Percentiles rank a stretch among this genome's conserved stretches.
These are phyloP conservation scores for Boleophthalmus pectinirostris DNA, from an alignment of 2,113 vertebrate genomes.

Conservation along the genomic window DNA sequence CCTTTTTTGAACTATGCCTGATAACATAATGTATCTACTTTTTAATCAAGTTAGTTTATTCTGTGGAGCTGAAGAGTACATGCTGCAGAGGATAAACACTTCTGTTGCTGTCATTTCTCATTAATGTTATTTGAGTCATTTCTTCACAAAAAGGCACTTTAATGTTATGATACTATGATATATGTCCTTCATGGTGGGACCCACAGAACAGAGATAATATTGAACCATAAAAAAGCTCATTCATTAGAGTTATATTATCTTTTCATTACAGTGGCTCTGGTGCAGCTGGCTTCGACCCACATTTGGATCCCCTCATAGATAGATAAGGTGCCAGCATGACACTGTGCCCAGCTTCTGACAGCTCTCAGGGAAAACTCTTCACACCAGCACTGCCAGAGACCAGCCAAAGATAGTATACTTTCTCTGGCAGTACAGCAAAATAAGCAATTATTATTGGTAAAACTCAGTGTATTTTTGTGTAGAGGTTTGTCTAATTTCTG, in stretches of 20 bases:
- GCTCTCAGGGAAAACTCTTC: conserved; percentile 27
- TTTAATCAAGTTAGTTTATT: not conserved
- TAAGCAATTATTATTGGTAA: not conserved
- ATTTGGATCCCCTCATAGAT: conserved; percentile 38
- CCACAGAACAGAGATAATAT: conserved; percentile 27
- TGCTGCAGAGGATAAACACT: not conserved
- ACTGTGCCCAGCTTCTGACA: conserved; percentile 50
- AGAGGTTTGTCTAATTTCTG: no score
- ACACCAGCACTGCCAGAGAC: conserved; percentile 45
- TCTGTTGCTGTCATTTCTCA: not conserved
- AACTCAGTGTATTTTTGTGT: no score
- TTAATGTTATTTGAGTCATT: not conserved
- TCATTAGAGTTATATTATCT: conserved; percentile 45
- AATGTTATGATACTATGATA: not conserved
- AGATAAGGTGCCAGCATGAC: conserved; percentile 57
- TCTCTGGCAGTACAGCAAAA: conserved; percentile 1
- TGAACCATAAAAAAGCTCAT: conserved; percentile 28
- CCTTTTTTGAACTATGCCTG: not conserved
- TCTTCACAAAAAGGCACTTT: not conserved
- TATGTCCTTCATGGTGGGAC: not conserved
- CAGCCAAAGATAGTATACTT: conserved; percentile 25
- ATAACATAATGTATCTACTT: not conserved
- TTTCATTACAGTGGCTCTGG: conserved; percentile 38
- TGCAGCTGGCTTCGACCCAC: conserved; percentile 33
- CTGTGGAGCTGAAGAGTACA: not conserved